Evolutionary conservation across 1,140 invertebrate species (phyloP).

Genomic region (Hetaerina americana): DNA sequence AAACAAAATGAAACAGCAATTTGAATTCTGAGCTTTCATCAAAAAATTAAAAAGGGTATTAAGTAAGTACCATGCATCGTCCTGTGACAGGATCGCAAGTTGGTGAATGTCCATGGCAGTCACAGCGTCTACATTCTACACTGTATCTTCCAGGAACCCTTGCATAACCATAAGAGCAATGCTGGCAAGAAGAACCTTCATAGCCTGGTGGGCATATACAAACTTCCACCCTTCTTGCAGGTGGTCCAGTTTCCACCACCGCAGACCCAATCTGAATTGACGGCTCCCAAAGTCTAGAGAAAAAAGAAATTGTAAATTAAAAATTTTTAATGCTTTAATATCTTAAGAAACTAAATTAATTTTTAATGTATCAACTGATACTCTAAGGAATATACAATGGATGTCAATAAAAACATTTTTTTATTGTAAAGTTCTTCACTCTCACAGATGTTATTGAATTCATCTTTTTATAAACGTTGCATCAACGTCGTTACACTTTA

Average conservation of each 20-base stretch:
- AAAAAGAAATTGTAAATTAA: background rate
- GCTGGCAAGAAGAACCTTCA: slow-evolving; percentile 69
- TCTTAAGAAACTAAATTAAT: too few species aligned
- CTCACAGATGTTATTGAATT: too few species aligned
- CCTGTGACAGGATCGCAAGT: slow-evolving; percentile 66
- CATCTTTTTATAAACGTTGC: too few species aligned
- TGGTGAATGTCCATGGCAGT: slow-evolving; percentile 79
- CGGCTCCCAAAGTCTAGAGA: slow-evolving; percentile 15
- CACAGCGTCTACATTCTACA: slow-evolving; percentile 69
- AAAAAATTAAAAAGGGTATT: slow-evolving; percentile 25
- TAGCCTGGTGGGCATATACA: slow-evolving; percentile 48
- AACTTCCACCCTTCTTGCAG: slow-evolving; percentile 32
- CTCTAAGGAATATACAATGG: too few species aligned
- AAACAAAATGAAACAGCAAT: slow-evolving; percentile 11
- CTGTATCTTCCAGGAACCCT: slow-evolving; percentile 39
- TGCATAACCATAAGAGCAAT: slow-evolving; percentile 72
- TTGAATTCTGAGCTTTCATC: slow-evolving; percentile 18
- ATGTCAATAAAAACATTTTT: too few species aligned
- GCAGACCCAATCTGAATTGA: slow-evolving; percentile 9
- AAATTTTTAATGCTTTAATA: too few species aligned
- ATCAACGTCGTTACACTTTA: too few species aligned
- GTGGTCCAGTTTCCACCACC: background rate
- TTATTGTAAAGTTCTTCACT: too few species aligned
- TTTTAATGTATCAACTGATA: too few species aligned
- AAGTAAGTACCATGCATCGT: slow-evolving; percentile 49